Evolutionary conservation across 2,888 invertebrate species (phyloP), one percentile per base, ranked within the genome.

Genomic region (Nemoura dubitans): DNA sequence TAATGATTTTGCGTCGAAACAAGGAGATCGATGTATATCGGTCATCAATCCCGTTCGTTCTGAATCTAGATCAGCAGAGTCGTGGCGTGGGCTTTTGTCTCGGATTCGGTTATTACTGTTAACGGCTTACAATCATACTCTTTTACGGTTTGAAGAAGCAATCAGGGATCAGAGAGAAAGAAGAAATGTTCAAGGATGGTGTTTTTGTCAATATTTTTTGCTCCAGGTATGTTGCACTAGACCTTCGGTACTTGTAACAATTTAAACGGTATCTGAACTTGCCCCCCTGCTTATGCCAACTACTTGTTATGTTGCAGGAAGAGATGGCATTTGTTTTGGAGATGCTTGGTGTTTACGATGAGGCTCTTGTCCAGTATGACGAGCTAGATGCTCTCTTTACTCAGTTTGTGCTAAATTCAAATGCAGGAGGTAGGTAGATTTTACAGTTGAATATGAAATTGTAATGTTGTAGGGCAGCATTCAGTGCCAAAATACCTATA

Each of bases 361-460:
- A 99, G 92, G 97, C 98, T 21, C 92, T 99, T 89, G 97, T 99
- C 86, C 99, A 99, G 90, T 99, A 98, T 91, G 99, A 99, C 91
- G 99, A 99, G 92, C 93, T 99, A 90, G 98, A 99, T 92, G 98
- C 98, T 85, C 94, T 99, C 89, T 98, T 99, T 91, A 98, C 98
- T 0, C 98, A 99, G 92, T 98, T 98, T 92, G 96, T 99, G 86
- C 95, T 98, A 89, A 98, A 98, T 92, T 97, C 97, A n/a, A 96
- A 96, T 90, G 94, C 96, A 88, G 96, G 97, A 88, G 94, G 94
- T 93, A 90, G 10, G 36, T 36, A 36, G 10, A 6, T 10, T 6
- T n/a, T n/a, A n/a, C n/a, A n/a, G n/a, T n/a, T n/a, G n/a, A n/a
- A n/a, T n/a, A n/a, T n/a, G n/a, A n/a, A n/a, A n/a, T n/a, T n/a